These are phyloP conservation scores for Pemphredon lugubris DNA, from an alignment of 2,888 invertebrate genomes.

Conservation along the genomic window DNA sequence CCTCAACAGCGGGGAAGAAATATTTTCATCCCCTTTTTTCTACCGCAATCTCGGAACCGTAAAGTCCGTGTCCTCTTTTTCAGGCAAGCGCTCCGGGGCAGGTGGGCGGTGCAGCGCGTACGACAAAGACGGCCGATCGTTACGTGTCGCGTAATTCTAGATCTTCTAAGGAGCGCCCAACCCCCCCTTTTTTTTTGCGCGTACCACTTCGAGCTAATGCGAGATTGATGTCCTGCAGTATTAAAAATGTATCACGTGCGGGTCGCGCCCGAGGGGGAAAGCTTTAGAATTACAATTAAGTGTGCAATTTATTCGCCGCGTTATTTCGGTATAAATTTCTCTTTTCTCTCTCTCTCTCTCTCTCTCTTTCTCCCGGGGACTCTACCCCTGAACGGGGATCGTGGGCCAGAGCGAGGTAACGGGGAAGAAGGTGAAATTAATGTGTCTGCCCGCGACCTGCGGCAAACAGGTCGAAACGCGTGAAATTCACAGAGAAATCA, in stretches of 20 bases:
- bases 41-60: constrained; percentile 22
- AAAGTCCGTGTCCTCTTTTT: constrained; percentile 27
- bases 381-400: constrained; percentile 16
- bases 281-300: constrained; percentile 71
- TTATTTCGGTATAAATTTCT: constrained; percentile 63
- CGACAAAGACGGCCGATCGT: constrained; percentile 25
- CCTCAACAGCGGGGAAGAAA: not conserved
- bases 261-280: constrained; percentile 50
- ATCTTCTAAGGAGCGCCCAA: constrained; percentile 38
- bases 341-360: no score
- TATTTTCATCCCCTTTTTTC: constrained; percentile 28
- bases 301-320: constrained; percentile 66
- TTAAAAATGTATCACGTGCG: constrained; percentile 73
- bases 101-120: constrained; percentile 7
- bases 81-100: constrained; percentile 12
- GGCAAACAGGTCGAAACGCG: constrained; percentile 33
- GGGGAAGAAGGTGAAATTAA: constrained; percentile 61
- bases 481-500: constrained; percentile 44
- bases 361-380: no score
- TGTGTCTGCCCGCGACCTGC: constrained; percentile 51
- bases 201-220: constrained; percentile 63
- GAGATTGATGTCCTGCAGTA: constrained; percentile 70
- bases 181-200: constrained; percentile 47
- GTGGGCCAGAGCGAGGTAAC: constrained; percentile 31
- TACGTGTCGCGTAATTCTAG: constrained; percentile 43